phyloP scores from a whole-genome alignment of 2,797 vertebrate genomes.

The Danio tinwini region DNA sequence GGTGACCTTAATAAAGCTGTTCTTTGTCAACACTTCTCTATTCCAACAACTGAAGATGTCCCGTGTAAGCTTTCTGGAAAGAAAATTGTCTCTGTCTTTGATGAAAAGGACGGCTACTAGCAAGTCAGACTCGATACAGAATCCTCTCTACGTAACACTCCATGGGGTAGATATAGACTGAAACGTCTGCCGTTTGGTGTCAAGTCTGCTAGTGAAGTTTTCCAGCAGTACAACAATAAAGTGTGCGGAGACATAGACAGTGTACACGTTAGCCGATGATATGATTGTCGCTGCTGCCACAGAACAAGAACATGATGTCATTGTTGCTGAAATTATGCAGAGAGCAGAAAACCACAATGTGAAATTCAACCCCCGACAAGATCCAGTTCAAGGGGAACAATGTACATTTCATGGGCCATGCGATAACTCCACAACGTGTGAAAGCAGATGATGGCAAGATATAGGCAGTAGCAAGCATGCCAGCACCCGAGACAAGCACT shows the following conservation, averaged over 20 bases:
- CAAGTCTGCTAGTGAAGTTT: conserved; percentile 52
- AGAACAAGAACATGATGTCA: conserved; percentile 41
- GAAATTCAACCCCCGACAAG: conserved; percentile 18
- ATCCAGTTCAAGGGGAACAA: conserved; percentile 43
- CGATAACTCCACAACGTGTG: conserved; percentile 40
- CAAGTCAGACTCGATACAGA: conserved; percentile 23
- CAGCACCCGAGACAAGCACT: background rate
- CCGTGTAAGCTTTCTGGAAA: conserved; percentile 48
- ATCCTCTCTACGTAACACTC: conserved; percentile 16
- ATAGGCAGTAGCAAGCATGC: conserved; percentile 21
- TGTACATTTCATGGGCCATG: conserved; percentile 29
- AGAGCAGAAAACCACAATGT: conserved; percentile 8
- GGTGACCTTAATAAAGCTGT: conserved; percentile 52
- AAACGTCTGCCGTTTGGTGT: conserved; percentile 8
- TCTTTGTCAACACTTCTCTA: conserved; percentile 49
- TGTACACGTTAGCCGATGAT: conserved; percentile 34
- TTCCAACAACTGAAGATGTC: conserved; percentile 27
- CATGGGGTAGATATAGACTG: conserved; percentile 31
- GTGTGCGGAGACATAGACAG: conserved; percentile 35
- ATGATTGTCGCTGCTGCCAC: conserved; percentile 49
- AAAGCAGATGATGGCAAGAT: conserved; percentile 42
- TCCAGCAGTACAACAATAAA: conserved; percentile 26
- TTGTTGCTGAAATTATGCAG: conserved; percentile 34
- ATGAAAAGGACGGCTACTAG: conserved; percentile 58
- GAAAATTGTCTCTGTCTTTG: background rate